A percentile compares a stretch with the other conserved stretches of the same genome.
These are phyloP conservation scores for Tyrannus savana DNA, from an alignment of 2,113 vertebrate species.

Conservation along the genomic window DNA sequence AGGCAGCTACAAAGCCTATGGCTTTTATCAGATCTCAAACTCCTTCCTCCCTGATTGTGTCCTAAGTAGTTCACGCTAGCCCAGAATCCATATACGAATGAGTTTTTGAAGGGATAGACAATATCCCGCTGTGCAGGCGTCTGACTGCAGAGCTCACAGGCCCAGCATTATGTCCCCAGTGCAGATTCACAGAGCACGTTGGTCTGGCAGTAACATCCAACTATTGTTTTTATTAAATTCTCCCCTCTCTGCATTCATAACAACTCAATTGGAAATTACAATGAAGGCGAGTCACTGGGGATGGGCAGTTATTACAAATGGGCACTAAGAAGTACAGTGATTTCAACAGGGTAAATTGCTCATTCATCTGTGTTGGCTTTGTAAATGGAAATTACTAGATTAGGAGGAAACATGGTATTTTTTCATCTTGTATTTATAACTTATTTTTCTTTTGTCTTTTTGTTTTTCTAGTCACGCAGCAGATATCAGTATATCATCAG, in stretches of 20 bases:
- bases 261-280: neutral
- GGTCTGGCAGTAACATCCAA: neutral
- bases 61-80: neutral
- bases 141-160: neutral
- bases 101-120: neutral
- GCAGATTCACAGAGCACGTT: neutral
- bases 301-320: neutral
- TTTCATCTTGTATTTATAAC: neutral
- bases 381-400: neutral
- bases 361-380: slow-evolving; percentile 26
- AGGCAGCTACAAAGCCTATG: neutral
- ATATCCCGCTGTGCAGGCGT: neutral
- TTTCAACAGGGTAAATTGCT: neutral
- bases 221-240: neutral
- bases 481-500: neutral
- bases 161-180: accelerated
- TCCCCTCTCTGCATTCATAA: neutral
- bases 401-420: neutral
- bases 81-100: neutral
- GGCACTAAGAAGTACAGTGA: neutral
- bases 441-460: neutral
- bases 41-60: neutral
- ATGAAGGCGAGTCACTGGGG: neutral
- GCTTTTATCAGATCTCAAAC: neutral
- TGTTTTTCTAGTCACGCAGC: neutral